Conservation (phyloP, 2,113 vertebrate genomes). For the Arothron firmamentum region DNA sequence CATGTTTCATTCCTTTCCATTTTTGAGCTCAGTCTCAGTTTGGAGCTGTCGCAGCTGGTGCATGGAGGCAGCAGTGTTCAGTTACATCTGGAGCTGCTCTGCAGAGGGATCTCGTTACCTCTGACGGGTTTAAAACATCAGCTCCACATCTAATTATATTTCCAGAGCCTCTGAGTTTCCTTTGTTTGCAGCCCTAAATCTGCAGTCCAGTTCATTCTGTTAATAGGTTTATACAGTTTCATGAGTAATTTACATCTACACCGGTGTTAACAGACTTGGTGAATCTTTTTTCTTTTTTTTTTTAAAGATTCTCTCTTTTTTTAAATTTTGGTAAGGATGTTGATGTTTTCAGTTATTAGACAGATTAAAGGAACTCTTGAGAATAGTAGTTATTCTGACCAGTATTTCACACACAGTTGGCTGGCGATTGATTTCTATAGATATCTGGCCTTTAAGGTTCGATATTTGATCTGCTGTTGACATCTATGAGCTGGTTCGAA, state of each 20-base stretch:
- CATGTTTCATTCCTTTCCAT: conserved; percentile 37
- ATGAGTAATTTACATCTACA: conserved; percentile 16
- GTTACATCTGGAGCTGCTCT: conserved; percentile 47
- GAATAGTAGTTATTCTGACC: conserved; percentile 2
- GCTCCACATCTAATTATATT: conserved; percentile 59
- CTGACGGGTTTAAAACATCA: conserved; percentile 57
- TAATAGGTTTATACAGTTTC: background rate
- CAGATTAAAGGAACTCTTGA: background rate
- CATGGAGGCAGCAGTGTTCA: conserved; percentile 45
- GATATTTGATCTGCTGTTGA: conserved; percentile 32
- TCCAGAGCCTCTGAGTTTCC: conserved; percentile 52
- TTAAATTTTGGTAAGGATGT: background rate
- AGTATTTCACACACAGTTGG: too few species aligned
- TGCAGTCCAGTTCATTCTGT: conserved; percentile 14
- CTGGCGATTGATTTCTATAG: background rate
- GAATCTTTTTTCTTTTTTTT: too few species aligned
- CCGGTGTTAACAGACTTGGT: background rate
- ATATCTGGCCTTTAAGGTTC: too few species aligned
- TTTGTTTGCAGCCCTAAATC: conserved; percentile 30
- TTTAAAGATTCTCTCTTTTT: too few species aligned
- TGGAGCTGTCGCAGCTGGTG: conserved; percentile 18
- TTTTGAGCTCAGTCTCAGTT: conserved; percentile 30
- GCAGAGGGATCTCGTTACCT: conserved; percentile 57
- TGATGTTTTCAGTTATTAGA: background rate
- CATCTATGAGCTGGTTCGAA: conserved; percentile 8